phyloP scores from a whole-genome alignment of 2,888 invertebrate species.

The Pammene aurita region DNA sequence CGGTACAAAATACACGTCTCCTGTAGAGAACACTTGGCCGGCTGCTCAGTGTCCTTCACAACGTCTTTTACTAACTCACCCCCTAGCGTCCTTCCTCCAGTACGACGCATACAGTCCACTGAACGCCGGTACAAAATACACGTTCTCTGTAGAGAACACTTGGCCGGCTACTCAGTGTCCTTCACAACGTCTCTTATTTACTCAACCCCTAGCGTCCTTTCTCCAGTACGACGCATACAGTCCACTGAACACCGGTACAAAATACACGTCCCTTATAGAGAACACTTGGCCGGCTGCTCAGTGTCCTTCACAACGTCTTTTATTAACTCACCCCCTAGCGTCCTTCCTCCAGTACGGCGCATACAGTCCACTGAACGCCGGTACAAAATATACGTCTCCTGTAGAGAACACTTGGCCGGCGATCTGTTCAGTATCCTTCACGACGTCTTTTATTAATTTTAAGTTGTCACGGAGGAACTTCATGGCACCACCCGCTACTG shows the following conservation, averaged over 20 bases:
- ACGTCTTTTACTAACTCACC: too few relatives aligned
- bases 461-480: slow-evolving; percentile 97
- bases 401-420: slow-evolving; percentile 93
- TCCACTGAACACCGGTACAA: slow-evolving; percentile 98
- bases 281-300: slow-evolving; percentile 89
- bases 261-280: slow-evolving; percentile 97
- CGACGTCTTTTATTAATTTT: slow-evolving; percentile 89
- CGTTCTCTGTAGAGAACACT: too few relatives aligned
- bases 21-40: too few relatives aligned
- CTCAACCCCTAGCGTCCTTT: slow-evolving; percentile 95
- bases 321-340: slow-evolving; percentile 94
- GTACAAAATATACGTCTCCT: slow-evolving; percentile 98
- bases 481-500: slow-evolving; percentile 95
- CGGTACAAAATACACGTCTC: too few relatives aligned
- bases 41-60: too few relatives aligned
- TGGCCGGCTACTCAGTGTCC: too few relatives aligned
- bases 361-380: slow-evolving; percentile 97
- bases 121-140: too few relatives aligned
- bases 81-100: too few relatives aligned
- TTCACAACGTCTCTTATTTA: too few relatives aligned
- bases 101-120: too few relatives aligned
- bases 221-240: slow-evolving; percentile 99
- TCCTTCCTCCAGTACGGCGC: slow-evolving; percentile 99
- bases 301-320: slow-evolving; percentile 50
- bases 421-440: slow-evolving; percentile 87